These are phyloP conservation scores for Scaptodrosophila lebanonensis DNA, from an alignment of 1,140 invertebrate species.

Conservation along the genomic window DNA sequence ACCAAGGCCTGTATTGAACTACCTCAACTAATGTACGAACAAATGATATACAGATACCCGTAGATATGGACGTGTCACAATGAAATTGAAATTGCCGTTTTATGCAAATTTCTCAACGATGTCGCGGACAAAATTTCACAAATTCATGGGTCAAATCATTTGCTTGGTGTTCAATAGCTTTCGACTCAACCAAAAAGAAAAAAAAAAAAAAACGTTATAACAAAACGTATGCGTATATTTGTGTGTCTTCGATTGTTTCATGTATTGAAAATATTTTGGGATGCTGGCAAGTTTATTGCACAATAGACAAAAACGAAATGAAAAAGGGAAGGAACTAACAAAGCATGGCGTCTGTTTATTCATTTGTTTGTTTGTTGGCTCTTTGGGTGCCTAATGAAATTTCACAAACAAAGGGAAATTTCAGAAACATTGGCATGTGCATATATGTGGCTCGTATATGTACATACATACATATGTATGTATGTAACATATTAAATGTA, in stretches of 20 bases:
- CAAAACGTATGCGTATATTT: too few species aligned
- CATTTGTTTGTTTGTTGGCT: too few species aligned
- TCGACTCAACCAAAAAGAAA: not conserved
- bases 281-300: too few species aligned
- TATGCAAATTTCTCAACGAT: slow-evolving; percentile 49
- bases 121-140: slow-evolving; percentile 44
- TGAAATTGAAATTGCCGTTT: slow-evolving; percentile 47
- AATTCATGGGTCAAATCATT: slow-evolving; percentile 52
- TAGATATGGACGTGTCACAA: slow-evolving; percentile 11
- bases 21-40: too few species aligned
- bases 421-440: slow-evolving; percentile 15
- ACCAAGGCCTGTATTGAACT: too few species aligned
- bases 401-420: not conserved
- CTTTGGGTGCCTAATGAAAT: slow-evolving; percentile 24
- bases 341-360: slow-evolving; percentile 17
- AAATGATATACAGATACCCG: too few species aligned
- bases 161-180: slow-evolving; percentile 40
- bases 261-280: too few species aligned
- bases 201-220: not conserved
- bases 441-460: too few species aligned
- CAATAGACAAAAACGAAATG: slow-evolving; percentile 16
- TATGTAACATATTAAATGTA: too few species aligned
- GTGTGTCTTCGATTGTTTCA: too few species aligned
- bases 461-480: too few species aligned
- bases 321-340: slow-evolving; percentile 28